Percentiles rank a stretch among this genome's conserved stretches.
phyloP scores from a whole-genome alignment of 2,888 invertebrate species.

The Sacculina carcini region DNA sequence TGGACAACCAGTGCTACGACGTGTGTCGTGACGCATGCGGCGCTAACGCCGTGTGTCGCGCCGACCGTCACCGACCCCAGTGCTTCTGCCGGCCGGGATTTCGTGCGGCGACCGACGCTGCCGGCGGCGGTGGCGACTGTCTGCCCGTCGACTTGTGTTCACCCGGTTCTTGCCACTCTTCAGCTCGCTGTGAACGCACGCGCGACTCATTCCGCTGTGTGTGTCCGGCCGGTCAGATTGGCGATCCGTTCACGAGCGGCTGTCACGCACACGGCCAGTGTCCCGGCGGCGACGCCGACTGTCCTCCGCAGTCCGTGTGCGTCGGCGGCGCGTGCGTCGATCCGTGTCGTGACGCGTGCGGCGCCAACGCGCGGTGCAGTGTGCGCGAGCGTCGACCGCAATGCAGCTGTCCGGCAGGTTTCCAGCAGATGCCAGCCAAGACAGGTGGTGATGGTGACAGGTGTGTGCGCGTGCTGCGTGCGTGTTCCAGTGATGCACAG shows the following conservation, averaged over 20 bases:
- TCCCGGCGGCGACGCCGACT: conserved; percentile 40
- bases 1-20: conserved; percentile 52
- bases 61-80: conserved; percentile 49
- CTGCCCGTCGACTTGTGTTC: conserved; percentile 22
- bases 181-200: conserved; percentile 40
- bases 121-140: conserved; percentile 57
- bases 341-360: conserved; percentile 57
- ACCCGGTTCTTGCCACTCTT: conserved; percentile 39
- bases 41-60: conserved; percentile 59
- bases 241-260: conserved; percentile 46
- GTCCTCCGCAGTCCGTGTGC: conserved; percentile 45
- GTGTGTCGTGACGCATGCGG: conserved; percentile 64
- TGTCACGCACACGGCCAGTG: conserved; percentile 53
- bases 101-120: conserved; percentile 52
- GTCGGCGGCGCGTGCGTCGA: conserved; percentile 41
- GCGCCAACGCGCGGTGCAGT: conserved; percentile 50
- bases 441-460: no score
- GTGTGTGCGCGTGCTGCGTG: conserved; percentile 40
- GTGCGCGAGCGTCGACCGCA: conserved; percentile 44
- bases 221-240: conserved; percentile 46
- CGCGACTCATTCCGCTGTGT: conserved; percentile 39
- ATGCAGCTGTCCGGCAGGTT: conserved; percentile 51
- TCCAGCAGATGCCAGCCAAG: conserved; percentile 35
- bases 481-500: conserved; percentile 41
- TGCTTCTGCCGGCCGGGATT: conserved; percentile 70